A percentile compares a stretch with the other conserved stretches of the same genome.
phyloP scores from a whole-genome alignment of 2,113 vertebrate species.

The Rhabdornis inornatus region DNA sequence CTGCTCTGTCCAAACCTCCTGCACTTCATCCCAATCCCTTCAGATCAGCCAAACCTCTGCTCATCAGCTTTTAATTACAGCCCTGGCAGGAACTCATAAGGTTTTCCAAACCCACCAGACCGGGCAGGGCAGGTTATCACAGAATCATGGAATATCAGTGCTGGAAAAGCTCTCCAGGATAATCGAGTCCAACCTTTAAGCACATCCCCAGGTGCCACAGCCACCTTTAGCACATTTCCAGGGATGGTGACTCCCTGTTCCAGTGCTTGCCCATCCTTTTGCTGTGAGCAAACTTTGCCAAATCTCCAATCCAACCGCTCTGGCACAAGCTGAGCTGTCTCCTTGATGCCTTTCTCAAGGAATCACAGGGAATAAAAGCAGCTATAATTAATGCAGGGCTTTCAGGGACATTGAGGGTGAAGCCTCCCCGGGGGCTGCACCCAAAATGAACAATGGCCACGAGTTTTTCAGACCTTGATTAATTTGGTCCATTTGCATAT shows the following conservation, averaged over 20 bases:
- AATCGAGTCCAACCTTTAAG: not conserved
- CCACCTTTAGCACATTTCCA: not conserved
- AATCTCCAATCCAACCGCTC: accelerated
- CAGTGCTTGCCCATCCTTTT: not conserved
- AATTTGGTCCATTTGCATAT: not conserved
- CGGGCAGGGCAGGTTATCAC: not conserved
- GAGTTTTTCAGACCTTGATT: not conserved
- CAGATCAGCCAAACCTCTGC: not conserved
- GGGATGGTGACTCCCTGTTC: not conserved
- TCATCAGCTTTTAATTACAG: not conserved
- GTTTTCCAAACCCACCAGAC: not conserved
- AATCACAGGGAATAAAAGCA: not conserved
- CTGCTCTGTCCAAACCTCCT: not conserved
- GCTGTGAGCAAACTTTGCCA: not conserved
- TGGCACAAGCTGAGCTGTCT: accelerated
- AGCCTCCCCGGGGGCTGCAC: not conserved
- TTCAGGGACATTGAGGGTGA: not conserved
- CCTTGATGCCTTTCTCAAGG: accelerated
- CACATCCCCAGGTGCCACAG: not conserved
- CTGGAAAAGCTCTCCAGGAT: not conserved
- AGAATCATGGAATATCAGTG: not conserved
- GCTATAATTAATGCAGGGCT: too few relatives aligned
- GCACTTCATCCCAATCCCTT: accelerated
- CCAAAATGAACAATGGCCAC: not conserved
- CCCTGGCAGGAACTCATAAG: not conserved